Base-by-base conservation (phyloP, 2,888 invertebrate genomes). In the Noctua comes region DNA sequence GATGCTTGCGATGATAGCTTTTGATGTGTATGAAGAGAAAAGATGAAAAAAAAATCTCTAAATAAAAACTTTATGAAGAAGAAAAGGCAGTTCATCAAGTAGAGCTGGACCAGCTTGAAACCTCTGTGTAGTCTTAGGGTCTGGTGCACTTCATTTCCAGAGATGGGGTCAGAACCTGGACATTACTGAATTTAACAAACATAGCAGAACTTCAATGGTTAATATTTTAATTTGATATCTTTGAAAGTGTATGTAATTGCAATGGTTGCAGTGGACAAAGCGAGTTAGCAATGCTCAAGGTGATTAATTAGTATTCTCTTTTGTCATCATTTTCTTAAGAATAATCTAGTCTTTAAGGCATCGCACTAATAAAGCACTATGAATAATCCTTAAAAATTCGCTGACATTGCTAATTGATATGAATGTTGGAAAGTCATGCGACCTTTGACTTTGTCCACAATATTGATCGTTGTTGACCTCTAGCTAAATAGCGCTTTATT, bases 401-500 rank as follows among this genome's bases (percentile, higher is more conserved):
- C n/a, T 46, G 74, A 68, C 64, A 46, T 31, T 16, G 51, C 27
- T 54, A 71, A 74, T 64, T 74, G 62, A 71, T 71, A 73, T 68
- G 43, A 66, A 73, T 73, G 66, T 76, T 76, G 31, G 73, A 79
- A 83, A 82, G 74, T 74, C 64, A 48, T 31, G 73, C 70, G 79
- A 43, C 70, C 73, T 78, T 73, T 59, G 48, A 74, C 73, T 79
- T 59, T 27, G 51, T 54, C 24, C 68, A 77, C 64, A 73, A 69
- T 69, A 82, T 82, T 48, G 31, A 71, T 69, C 57, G 65, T 27
- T 64, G 51, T 64, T 77, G 77, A 73, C 81, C 77, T 82, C 59
- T 36, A 24, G 43, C 83, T 77, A 69, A 82, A 81, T 16, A 82
- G 64, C 72, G 72, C 80, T 77, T 82, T 82, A 82, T 73, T 16